Conservation (phyloP, 23 tunicate genomes). For the Clavelina lepadiformis region DNA sequence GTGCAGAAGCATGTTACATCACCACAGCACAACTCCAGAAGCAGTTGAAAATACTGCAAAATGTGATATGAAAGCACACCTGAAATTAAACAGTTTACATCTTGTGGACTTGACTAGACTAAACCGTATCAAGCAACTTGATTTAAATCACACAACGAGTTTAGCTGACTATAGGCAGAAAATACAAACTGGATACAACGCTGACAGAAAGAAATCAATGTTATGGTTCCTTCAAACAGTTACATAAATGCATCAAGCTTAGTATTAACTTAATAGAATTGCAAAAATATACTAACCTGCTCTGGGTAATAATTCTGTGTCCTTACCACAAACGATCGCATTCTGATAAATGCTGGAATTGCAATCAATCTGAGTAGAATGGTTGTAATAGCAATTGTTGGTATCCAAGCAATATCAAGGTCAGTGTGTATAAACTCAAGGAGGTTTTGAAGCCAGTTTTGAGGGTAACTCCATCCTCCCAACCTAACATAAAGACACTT, state of each 20-base stretch:
- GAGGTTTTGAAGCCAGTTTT: slow-evolving; percentile 53
- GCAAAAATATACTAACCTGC: slow-evolving; percentile 2
- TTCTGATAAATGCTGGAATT: slow-evolving; percentile 49
- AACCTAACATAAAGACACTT: slow-evolving; percentile 24
- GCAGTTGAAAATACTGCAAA: no score
- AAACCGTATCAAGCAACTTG: no score
- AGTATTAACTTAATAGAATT: background rate
- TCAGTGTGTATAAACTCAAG: slow-evolving; percentile 37
- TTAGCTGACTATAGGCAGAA: background rate
- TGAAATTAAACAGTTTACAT: no score
- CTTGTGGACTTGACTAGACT: no score
- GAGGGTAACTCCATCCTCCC: slow-evolving; percentile 64
- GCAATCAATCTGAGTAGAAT: slow-evolving; percentile 39
- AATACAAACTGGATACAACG: no score
- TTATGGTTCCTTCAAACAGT: no score
- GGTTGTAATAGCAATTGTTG: slow-evolving; percentile 57
- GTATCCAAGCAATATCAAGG: slow-evolving; percentile 68
- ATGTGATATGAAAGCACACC: no score
- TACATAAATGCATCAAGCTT: background rate
- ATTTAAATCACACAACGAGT: no score
- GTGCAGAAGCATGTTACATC: no score
- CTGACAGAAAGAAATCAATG: no score
- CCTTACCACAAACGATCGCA: slow-evolving; percentile 42
- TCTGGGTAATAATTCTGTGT: slow-evolving; percentile 53
- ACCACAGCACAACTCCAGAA: no score